These are phyloP conservation scores for Metridium senile DNA, from an alignment of 92 coral and sea anemone species.

Conservation along the genomic window DNA sequence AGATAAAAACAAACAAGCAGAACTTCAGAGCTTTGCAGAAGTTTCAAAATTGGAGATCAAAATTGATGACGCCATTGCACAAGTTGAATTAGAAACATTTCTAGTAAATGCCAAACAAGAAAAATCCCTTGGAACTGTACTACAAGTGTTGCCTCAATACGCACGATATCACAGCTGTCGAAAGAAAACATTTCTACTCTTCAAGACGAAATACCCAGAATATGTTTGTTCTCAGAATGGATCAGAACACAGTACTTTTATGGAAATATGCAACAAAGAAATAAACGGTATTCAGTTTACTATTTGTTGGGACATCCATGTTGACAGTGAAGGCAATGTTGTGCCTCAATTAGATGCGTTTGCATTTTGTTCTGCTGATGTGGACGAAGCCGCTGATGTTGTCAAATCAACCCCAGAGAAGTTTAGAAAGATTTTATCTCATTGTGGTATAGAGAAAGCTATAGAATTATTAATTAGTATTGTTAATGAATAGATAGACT, in stretches of 20 bases:
- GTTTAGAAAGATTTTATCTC: conserved; percentile 71
- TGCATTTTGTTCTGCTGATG: conserved; percentile 27
- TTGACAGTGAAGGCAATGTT: conserved; percentile 48
- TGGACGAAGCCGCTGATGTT: conserved; percentile 23
- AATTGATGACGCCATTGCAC: conserved; percentile 50
- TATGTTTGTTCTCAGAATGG: conserved; percentile 45
- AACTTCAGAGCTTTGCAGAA: conserved; percentile 27
- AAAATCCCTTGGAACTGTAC: conserved; percentile 66
- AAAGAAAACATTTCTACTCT: conserved; percentile 73
- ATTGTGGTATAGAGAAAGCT: conserved; percentile 87
- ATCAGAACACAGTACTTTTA: conserved; percentile 44
- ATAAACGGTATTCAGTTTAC: conserved; percentile 56
- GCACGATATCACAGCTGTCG: conserved; percentile 67
- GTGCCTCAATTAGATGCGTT: conserved; percentile 63
- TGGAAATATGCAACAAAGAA: conserved; percentile 60
- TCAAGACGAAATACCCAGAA: conserved; percentile 74
- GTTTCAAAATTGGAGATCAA: conserved; percentile 43
- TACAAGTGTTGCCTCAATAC: conserved; percentile 67
- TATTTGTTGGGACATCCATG: conserved; percentile 68
- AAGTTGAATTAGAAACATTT: conserved; percentile 65
- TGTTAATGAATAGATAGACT: conserved; percentile 13
- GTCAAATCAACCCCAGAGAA: conserved; percentile 60
- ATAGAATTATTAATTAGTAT: conserved; percentile 68
- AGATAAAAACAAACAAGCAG: neutral
- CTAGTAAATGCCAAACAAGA: conserved; percentile 49